Base-by-base conservation (phyloP, 2,888 invertebrate genomes). In the Opisthograptis luteolata region DNA sequence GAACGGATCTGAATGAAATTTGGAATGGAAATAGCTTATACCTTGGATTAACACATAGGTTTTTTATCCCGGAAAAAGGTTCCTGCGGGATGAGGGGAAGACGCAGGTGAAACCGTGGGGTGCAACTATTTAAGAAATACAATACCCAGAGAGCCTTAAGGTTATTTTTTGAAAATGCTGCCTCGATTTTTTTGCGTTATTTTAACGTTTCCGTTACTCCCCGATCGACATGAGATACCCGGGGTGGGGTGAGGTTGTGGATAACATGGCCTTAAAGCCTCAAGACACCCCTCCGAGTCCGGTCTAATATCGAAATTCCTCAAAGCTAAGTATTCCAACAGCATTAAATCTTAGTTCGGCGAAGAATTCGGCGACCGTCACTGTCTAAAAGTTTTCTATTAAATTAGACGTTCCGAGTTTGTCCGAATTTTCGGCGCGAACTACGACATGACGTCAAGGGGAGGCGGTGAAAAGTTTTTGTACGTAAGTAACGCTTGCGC, bases 251-350 rank as follows among this genome's bases (percentile, higher is more conserved):
- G n/a, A 7, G 2, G n/a, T n/a, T n/a, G n/a, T 8, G 22, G 22
- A n/a, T n/a, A n/a, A n/a, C n/a, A n/a, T n/a, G n/a, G n/a, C n/a
- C n/a, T n/a, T n/a, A n/a, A n/a, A n/a, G n/a, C n/a, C n/a, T n/a
- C n/a, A n/a, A n/a, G n/a, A 17, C 20, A 13, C 28, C 36, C 48
- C 31, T 37, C 14, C 35, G 24, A 45, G 40, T 43, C 41, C 37
- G 31, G 31, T 59, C 43, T 48, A 59, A 59, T 59, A 54, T 44
- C 35, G 32, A 51, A 50, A 56, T 59, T 56, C 59, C 56, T 13
- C 1, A 6, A n/a, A 9, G 3, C 39, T 10, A 50, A 54, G 53
- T 56, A 59, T 54, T 45, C 43, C 48, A 19, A 36, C 54, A 41
- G 35, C 59, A 56, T 59, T n/a, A 59, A 59, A 59, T 59, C 59